Base-by-base conservation (phyloP, 2,797 vertebrate species). In the Arnoldichthys spilopterus region DNA sequence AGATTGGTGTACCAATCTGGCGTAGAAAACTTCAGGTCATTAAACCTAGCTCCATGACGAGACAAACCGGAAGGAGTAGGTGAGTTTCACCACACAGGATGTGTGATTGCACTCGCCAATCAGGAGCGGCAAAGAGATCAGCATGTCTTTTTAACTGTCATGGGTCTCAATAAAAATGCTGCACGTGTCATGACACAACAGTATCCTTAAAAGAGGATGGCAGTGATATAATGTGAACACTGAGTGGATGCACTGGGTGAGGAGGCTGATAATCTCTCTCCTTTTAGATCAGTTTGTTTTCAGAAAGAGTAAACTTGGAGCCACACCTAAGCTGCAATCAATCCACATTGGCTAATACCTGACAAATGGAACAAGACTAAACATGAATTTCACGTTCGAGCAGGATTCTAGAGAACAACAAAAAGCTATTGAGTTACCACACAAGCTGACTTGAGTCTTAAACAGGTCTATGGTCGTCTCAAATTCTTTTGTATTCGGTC, bases 41-140 rank as follows among this genome's bases (percentile, higher is more conserved):
- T 51, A 30, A 51, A 69, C 6, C 18, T 11, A 69, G 20, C 4
- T 24, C 26, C 30, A 28, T 74, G 51, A 68, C 53, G 26, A 43
- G 40, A 59, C 67, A 72, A 66, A 72, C 59, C 43, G 37, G 73
- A 80, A 58, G 28, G 34, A 54, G 78, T 54, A 71, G 67, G 34
- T 47, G 28, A 26, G 37, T 72, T 76, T 76, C 74, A 67, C 30
- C 67, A 72, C 73, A 64, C 59, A 81, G 74, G 67, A 76, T 66
- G 68, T 64, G 79, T 49, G 59, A 72, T 72, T 24, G 26, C 59
- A 72, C 68, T 30, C 18, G 28, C 68, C 43, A 69, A 45, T 69
- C 43, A 49, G 11, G 9, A 47, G 4, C 40, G 22, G 51, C 56
- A 37, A n/a, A 12, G 6, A 59, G 43, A 71, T 62, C n/a, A 76